Evolutionary conservation across 2,113 vertebrate species (phyloP).

Genomic region (Alosa alosa): DNA sequence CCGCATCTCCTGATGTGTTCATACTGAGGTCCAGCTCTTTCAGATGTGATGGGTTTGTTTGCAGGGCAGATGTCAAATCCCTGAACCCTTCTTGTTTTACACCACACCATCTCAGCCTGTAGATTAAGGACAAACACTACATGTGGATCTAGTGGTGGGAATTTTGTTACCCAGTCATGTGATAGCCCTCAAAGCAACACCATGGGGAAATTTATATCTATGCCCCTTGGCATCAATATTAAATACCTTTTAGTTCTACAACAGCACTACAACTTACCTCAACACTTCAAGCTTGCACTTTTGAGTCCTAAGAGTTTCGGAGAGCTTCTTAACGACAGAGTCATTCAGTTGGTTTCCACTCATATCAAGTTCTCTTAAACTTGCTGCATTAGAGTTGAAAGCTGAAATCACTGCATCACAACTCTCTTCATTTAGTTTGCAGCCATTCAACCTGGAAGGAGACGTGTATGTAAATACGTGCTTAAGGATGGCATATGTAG

Average conservation of each 20-base stretch:
- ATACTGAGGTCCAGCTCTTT: conserved; percentile 57
- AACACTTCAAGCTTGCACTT: neutral
- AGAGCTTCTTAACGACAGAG: neutral
- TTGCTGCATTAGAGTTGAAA: neutral
- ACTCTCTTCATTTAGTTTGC: neutral
- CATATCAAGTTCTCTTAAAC: neutral
- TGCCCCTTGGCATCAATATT: too few species aligned
- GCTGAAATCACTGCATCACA: neutral
- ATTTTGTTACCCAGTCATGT: too few species aligned
- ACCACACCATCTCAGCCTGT: conserved; percentile 57
- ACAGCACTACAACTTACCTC: neutral
- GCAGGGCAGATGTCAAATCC: conserved; percentile 45
- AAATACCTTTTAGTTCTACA: too few species aligned
- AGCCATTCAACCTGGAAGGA: neutral
- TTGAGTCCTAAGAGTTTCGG: neutral
- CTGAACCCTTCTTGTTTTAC: conserved; percentile 36
- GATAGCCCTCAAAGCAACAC: too few species aligned
- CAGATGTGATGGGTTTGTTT: conserved; percentile 40
- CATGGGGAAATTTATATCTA: too few species aligned
- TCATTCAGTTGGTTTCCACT: neutral
- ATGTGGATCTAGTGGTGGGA: too few species aligned
- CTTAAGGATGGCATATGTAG: too few species aligned
- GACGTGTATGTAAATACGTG: neutral
- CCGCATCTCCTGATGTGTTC: conserved; percentile 49
- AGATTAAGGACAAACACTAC: neutral